A percentile compares a stretch with the other conserved stretches of the same genome.
Conservation (phyloP, 2,888 invertebrate species). For the Seira musarum region DNA sequence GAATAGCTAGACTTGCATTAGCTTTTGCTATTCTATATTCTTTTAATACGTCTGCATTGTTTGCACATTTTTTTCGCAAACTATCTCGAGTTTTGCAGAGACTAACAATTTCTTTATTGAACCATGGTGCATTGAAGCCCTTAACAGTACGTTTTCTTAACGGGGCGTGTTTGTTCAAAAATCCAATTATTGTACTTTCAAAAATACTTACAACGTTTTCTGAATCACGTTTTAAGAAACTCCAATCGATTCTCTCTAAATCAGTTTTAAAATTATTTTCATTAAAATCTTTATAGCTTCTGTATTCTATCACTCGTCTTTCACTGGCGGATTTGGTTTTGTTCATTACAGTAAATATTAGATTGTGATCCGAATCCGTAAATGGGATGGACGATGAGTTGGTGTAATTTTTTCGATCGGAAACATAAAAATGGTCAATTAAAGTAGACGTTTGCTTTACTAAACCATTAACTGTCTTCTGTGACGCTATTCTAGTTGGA, state of each 20-base stretch:
- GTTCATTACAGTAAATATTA: slow-evolving; percentile 11
- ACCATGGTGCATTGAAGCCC: not conserved
- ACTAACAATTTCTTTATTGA: not conserved
- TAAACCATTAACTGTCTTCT: no score
- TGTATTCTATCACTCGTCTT: no score
- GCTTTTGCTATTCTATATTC: no score
- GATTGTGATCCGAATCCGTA: slow-evolving; percentile 25
- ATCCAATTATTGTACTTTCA: not conserved
- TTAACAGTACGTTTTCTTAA: not conserved
- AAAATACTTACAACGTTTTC: not conserved
- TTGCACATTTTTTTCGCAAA: no score
- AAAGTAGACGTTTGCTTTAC: no score
- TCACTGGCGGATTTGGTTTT: not conserved
- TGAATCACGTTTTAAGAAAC: not conserved
- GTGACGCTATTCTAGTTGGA: no score
- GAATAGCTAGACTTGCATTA: no score
- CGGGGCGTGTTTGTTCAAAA: not conserved
- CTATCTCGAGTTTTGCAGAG: not conserved
- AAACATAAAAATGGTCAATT: slow-evolving; percentile 31
- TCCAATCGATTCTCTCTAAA: slow-evolving; percentile 15
- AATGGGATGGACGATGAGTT: not conserved
- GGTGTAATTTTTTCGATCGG: not conserved
- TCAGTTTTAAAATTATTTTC: not conserved
- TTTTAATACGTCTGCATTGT: no score
- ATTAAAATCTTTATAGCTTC: slow-evolving; percentile 9